These are phyloP conservation scores for Apogon hyalosoma DNA, from an alignment of 2,797 vertebrate genomes.

Conservation along the genomic window DNA sequence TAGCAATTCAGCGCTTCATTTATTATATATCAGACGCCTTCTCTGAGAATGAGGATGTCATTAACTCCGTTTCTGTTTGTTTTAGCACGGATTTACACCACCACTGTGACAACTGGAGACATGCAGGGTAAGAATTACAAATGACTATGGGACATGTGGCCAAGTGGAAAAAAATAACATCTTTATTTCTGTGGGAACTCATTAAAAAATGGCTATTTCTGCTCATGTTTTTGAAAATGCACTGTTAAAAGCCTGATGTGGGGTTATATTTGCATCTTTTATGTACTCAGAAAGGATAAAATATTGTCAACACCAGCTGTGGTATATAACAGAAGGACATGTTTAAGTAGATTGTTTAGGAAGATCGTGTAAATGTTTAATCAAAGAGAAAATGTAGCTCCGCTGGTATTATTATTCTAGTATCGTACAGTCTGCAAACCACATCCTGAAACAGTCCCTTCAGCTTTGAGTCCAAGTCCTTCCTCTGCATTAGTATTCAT, in stretches of 20 bases:
- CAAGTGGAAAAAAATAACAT: background rate
- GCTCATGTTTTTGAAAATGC: background rate
- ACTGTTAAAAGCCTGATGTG: background rate
- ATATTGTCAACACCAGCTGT: no score
- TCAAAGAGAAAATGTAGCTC: no score
- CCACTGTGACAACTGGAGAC: constrained; percentile 91
- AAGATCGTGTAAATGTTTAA: no score
- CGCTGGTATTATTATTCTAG: no score
- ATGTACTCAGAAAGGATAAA: no score
- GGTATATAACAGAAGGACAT: no score
- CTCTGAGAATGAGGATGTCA: constrained; percentile 54
- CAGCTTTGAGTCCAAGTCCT: background rate
- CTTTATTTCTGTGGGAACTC: background rate
- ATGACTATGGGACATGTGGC: background rate
- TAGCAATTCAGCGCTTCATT: constrained; percentile 49
- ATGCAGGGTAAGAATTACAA: constrained; percentile 84
- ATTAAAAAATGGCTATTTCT: background rate
- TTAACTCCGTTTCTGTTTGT: constrained; percentile 55
- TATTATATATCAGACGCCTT: constrained; percentile 51
- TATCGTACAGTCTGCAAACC: no score
- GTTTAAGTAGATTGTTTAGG: no score
- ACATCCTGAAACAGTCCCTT: no score
- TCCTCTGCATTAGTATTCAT: background rate
- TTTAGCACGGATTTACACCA: constrained; percentile 93
- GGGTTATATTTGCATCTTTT: background rate